phyloP scores from a whole-genome alignment of 2,797 vertebrate genomes.

The Micromesistius poutassou region DNA sequence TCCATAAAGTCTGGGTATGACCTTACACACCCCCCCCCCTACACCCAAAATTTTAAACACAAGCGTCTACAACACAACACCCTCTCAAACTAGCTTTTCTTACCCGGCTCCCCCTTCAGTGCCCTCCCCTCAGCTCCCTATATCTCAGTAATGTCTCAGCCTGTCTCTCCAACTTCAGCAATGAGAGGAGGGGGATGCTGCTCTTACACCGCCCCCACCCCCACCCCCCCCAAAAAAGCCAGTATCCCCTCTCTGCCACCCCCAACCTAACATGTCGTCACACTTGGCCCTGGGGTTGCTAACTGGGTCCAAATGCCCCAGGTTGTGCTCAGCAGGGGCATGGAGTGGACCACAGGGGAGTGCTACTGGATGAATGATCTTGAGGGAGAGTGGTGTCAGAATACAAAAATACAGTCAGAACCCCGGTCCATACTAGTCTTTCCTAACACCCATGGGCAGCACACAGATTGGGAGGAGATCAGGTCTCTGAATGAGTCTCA shows the following conservation, averaged over 20 bases:
- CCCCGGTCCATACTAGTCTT: not conserved
- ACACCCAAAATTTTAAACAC: slow-evolving; percentile 10
- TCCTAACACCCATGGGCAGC: not conserved
- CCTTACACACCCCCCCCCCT: slow-evolving; percentile 20
- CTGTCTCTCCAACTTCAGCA: slow-evolving; percentile 18
- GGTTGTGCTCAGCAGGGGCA: slow-evolving; percentile 20
- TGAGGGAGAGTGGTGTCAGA: slow-evolving; percentile 7
- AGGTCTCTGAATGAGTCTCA: not conserved
- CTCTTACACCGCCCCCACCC: slow-evolving; percentile 9
- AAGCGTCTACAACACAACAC: not conserved
- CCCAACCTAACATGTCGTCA: slow-evolving; percentile 35
- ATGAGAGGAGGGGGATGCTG: slow-evolving; percentile 9
- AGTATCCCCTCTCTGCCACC: slow-evolving; percentile 35
- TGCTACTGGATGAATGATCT: slow-evolving; percentile 3
- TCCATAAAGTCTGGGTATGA: slow-evolving; percentile 35
- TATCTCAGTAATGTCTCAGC: not conserved
- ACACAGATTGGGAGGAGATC: not conserved
- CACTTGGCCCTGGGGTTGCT: slow-evolving; percentile 60
- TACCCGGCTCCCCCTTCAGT: slow-evolving; percentile 13
- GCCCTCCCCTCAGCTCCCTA: slow-evolving; percentile 7
- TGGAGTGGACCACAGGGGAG: slow-evolving; percentile 11
- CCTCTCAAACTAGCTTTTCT: slow-evolving; percentile 37
- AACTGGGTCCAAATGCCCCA: slow-evolving; percentile 67
- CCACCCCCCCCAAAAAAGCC: slow-evolving; percentile 34
- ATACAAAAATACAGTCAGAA: not conserved